Evolutionary conservation across 2,797 vertebrate genomes (phyloP).

Genomic region (Clarias fuscus): DNA sequence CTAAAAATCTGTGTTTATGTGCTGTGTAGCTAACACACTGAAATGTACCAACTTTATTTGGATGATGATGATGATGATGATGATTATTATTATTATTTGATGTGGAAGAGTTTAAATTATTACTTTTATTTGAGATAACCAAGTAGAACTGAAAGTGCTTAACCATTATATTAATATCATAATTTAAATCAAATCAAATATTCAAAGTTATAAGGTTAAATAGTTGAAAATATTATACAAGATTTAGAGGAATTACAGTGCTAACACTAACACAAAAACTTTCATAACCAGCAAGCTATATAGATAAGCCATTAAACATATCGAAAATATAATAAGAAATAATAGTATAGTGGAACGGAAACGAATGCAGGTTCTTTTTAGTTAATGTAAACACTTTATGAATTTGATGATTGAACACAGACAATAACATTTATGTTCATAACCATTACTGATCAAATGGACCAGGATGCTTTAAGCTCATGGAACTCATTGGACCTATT

Average conservation of each 20-base stretch:
- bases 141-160: neutral
- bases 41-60: neutral
- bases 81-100: neutral
- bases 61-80: too few relatives aligned
- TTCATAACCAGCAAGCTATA: neutral
- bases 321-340: neutral
- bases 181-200: neutral
- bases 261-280: neutral
- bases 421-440: neutral
- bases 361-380: neutral
- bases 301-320: neutral
- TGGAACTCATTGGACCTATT: neutral
- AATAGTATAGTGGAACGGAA: neutral
- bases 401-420: neutral
- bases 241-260: neutral
- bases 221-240: neutral
- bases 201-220: neutral
- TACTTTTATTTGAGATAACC: neutral
- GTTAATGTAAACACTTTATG: neutral
- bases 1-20: neutral
- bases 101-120: neutral
- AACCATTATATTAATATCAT: neutral
- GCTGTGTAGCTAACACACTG: neutral
- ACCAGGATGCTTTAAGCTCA: neutral
- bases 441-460: neutral